Percentiles rank a stretch among this genome's conserved stretches.
These are phyloP conservation scores for Drosophila peninsularis DNA, from an alignment of 2,888 invertebrate genomes.

Conservation along the genomic window DNA sequence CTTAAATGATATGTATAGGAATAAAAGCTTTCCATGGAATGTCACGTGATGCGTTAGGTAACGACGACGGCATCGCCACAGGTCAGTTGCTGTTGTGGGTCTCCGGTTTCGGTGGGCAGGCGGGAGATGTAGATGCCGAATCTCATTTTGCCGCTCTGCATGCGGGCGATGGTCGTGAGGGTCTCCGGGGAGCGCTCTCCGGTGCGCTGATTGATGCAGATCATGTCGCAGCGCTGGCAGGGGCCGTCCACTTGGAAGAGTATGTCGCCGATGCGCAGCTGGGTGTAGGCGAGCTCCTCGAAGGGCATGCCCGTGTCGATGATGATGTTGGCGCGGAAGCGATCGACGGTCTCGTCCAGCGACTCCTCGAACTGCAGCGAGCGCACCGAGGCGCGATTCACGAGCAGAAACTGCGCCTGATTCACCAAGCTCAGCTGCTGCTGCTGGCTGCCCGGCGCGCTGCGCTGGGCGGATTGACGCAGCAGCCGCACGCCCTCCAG, in stretches of 20 bases:
- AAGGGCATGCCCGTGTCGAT: slow-evolving; percentile 90
- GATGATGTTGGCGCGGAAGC: slow-evolving; percentile 97
- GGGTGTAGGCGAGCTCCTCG: slow-evolving; percentile 90
- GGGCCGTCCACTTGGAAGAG: slow-evolving; percentile 89
- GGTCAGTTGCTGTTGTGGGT: slow-evolving; percentile 26
- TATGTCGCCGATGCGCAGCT: slow-evolving; percentile 87
- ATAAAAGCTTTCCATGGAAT: no score
- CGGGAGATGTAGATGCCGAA: slow-evolving; percentile 92
- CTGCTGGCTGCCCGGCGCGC: slow-evolving; percentile 43
- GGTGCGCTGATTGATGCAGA: slow-evolving; percentile 95
- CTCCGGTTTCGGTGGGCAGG: slow-evolving; percentile 8
- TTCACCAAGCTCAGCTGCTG: slow-evolving; percentile 89
- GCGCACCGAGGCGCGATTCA: slow-evolving; percentile 91
- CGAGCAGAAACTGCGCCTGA: slow-evolving; percentile 93
- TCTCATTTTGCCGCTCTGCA: slow-evolving; percentile 90
- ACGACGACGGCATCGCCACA: slow-evolving; percentile 49
- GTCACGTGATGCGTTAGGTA: background rate
- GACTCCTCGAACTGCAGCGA: slow-evolving; percentile 87
- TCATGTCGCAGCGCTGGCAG: slow-evolving; percentile 97
- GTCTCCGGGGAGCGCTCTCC: slow-evolving; percentile 93
- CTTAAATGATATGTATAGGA: no score
- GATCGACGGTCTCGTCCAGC: slow-evolving; percentile 87
- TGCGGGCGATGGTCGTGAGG: slow-evolving; percentile 89
- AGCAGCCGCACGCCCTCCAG: slow-evolving; percentile 89
- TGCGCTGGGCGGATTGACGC: slow-evolving; percentile 85